Evolutionary conservation across 1,140 invertebrate species (phyloP), one percentile per base, ranked within the genome.

Genomic region (Sitodiplosis mosellana): DNA sequence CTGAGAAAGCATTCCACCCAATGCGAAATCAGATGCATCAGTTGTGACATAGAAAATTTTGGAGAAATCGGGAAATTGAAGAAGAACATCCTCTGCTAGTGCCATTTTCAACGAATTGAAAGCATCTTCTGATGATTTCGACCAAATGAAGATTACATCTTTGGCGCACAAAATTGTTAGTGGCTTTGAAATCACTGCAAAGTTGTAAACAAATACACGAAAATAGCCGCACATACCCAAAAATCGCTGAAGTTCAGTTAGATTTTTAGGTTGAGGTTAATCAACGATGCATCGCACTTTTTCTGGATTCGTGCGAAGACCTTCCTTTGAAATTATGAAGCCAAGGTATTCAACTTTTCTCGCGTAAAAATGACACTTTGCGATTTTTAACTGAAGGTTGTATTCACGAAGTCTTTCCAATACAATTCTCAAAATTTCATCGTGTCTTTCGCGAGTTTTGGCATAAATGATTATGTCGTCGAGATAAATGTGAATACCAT

Each of bases 381-480:
- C 20, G 2, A 56, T 50, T 33, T 61, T 56, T 41, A 61, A 34
- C 52, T 61, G 63, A 46, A 65, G 52, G 49, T 59, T 59, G 27
- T 53, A 51, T 38, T 57, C 51, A 21, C 52, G 48, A 19, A 58
- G 38, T 37, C 51, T 51, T 10, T 48, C 15, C 10, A 60, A 53
- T 36, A 60, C 47, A 33, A 48, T 47, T 11, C 50, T 48, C 37
- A 57, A 40, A 20, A 56, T 55, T 48, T 51, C 48, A 48, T 54
- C 51, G 33, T 56, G 56, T 15, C 46, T 36, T n/a, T 48, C 18
- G 5, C 53, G 17, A 18, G 48, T 52, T 14, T 50, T 42, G 14
- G 56, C 54, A 37, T 53, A 49, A 17, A 52, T 34, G 40, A 59
- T 48, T 1, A 55, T 20, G 36, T 55, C 54, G 46, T 58, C 54